phyloP scores from a whole-genome alignment of 2,888 invertebrate genomes.

The Cecidostiba fungosa region DNA sequence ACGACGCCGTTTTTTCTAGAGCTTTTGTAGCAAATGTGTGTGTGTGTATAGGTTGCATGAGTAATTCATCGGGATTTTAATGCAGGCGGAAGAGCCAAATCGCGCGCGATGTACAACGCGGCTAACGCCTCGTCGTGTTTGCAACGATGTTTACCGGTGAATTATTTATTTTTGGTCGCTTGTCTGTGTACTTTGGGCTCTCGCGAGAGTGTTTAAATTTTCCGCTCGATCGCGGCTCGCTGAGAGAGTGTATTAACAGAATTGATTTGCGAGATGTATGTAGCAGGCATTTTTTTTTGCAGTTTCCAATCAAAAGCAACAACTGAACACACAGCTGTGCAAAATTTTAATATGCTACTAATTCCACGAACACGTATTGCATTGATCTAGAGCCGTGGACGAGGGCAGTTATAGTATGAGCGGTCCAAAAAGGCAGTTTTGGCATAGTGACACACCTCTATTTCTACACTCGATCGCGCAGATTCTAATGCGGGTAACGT shows the following conservation, averaged over 20 bases:
- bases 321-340: too few species aligned
- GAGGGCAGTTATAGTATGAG: too few species aligned
- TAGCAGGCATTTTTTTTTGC: too few species aligned
- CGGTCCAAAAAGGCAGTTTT: too few species aligned
- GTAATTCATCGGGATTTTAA: constrained; percentile 30
- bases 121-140: neutral
- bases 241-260: neutral
- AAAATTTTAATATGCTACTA: too few species aligned
- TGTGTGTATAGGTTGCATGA: neutral
- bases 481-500: too few species aligned
- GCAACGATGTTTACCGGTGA: neutral
- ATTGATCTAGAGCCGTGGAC: too few species aligned
- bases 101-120: neutral
- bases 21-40: neutral
- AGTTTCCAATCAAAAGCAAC: too few species aligned
- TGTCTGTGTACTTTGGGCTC: neutral
- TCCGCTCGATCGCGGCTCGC: neutral
- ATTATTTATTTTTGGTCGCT: constrained; percentile 8
- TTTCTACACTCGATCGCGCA: too few species aligned
- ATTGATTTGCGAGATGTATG: too few species aligned
- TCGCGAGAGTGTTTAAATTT: neutral
- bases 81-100: neutral
- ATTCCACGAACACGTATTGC: too few species aligned
- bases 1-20: neutral
- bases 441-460: too few species aligned